Evolutionary conservation across 92 coral and sea anemone genomes (phyloP).

Genomic region (Galaxea fascicularis): DNA sequence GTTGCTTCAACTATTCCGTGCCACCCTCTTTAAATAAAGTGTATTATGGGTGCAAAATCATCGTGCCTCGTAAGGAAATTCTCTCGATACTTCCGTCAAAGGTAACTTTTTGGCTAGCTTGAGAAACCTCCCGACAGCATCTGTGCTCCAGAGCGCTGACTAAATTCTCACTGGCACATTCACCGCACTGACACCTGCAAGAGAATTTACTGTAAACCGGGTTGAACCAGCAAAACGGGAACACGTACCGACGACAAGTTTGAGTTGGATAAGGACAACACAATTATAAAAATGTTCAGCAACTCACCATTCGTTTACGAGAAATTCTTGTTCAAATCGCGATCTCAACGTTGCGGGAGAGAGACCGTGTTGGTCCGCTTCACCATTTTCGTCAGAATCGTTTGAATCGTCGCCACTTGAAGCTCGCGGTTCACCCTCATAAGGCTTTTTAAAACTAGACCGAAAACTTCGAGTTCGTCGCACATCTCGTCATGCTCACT

Average conservation of each 20-base stretch:
- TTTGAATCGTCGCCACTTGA: background rate
- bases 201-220: background rate
- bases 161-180: slow-evolving; percentile 18
- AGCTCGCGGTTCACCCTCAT: slow-evolving; percentile 26
- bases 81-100: slow-evolving; percentile 22
- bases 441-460: slow-evolving; percentile 34
- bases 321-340: slow-evolving; percentile 13
- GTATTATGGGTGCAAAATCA: slow-evolving; percentile 20
- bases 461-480: background rate
- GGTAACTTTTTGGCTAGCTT: slow-evolving; percentile 8
- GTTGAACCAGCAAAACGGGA: background rate
- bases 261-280: background rate
- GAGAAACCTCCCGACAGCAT: slow-evolving; percentile 31
- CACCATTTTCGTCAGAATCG: background rate
- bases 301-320: slow-evolving; percentile 20
- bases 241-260: background rate
- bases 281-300: background rate
- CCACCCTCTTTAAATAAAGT: too few relatives aligned
- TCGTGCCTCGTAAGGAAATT: slow-evolving; percentile 19
- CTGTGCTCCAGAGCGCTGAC: slow-evolving; percentile 32
- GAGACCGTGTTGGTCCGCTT: slow-evolving; percentile 25
- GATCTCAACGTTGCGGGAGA: slow-evolving; percentile 11
- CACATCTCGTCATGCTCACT: slow-evolving; percentile 1
- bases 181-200: slow-evolving; percentile 38
- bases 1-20: too few relatives aligned